Percentiles rank a stretch among this genome's conserved stretches.
These are phyloP conservation scores for Bos javanicus DNA, from an alignment of 2,113 vertebrate species.

Conservation along the genomic window DNA sequence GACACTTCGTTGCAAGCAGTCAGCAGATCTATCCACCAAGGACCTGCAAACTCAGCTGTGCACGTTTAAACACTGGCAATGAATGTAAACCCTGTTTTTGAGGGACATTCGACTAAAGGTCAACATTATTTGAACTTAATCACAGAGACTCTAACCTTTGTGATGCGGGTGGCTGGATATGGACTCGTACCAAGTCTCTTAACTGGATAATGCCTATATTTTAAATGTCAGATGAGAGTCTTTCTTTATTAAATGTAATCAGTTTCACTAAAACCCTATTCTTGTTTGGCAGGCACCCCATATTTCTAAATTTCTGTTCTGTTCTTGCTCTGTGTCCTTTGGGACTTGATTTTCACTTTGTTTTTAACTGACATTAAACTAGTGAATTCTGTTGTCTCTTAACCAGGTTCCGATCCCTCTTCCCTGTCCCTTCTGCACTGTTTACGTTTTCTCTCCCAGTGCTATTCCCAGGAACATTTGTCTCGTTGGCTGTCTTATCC, in stretches of 20 bases:
- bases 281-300: not conserved
- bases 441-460: not conserved
- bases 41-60: not conserved
- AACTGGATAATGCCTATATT: not conserved
- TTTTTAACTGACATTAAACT: not conserved
- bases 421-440: not conserved
- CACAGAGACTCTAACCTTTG: not conserved
- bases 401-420: not conserved
- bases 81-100: not conserved
- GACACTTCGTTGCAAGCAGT: not conserved
- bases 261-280: not conserved
- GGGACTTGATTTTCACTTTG: not conserved
- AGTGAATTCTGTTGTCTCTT: not conserved
- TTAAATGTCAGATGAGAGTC: not conserved
- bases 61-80: not conserved
- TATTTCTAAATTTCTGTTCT: not conserved
- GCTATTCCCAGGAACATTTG: not conserved
- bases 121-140: not conserved
- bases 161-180: not conserved
- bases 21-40: not conserved
- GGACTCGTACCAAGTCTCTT: not conserved
- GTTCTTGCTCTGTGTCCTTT: not conserved
- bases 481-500: not conserved
- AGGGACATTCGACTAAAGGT: slow-evolving; percentile 7
- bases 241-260: not conserved